Evolutionary conservation across 2,113 vertebrate genomes (phyloP).

Genomic region (Plectropomus leopardus): DNA sequence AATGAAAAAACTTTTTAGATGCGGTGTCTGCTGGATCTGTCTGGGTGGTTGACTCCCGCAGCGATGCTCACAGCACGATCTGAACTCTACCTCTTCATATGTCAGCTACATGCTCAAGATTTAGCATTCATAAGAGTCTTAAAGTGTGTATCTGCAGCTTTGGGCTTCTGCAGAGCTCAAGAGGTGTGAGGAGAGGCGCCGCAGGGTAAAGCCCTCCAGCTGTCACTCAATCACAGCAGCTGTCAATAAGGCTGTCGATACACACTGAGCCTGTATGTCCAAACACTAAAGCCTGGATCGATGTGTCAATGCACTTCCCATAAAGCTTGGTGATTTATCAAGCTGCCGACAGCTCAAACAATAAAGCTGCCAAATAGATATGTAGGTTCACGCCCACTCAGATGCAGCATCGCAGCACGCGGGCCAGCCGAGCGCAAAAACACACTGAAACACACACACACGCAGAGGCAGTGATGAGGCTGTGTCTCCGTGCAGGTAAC

Average conservation of each 20-base stretch:
- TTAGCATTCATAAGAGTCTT: conserved; percentile 1
- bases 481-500: conserved; percentile 73
- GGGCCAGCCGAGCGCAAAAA: not conserved
- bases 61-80: conserved; percentile 28
- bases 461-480: conserved; percentile 14
- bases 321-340: conserved; percentile 70
- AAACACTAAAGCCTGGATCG: conserved; percentile 64
- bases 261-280: conserved; percentile 53
- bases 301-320: conserved; percentile 62
- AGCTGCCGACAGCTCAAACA: conserved; percentile 50
- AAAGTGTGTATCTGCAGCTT: not conserved
- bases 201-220: conserved; percentile 24
- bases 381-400: conserved; percentile 63
- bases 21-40: conserved; percentile 11
- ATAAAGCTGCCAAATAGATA: conserved; percentile 75
- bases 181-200: not conserved
- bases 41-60: conserved; percentile 36
- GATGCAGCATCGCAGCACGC: conserved; percentile 7
- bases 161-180: not conserved
- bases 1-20: conserved; percentile 1
- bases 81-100: conserved; percentile 23
- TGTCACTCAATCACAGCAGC: conserved; percentile 59
- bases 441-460: conserved; percentile 1
- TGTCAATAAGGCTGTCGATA: conserved; percentile 65
- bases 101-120: conserved; percentile 21